phyloP scores from a whole-genome alignment of 2,888 invertebrate genomes.

The Macrophya annulata region DNA sequence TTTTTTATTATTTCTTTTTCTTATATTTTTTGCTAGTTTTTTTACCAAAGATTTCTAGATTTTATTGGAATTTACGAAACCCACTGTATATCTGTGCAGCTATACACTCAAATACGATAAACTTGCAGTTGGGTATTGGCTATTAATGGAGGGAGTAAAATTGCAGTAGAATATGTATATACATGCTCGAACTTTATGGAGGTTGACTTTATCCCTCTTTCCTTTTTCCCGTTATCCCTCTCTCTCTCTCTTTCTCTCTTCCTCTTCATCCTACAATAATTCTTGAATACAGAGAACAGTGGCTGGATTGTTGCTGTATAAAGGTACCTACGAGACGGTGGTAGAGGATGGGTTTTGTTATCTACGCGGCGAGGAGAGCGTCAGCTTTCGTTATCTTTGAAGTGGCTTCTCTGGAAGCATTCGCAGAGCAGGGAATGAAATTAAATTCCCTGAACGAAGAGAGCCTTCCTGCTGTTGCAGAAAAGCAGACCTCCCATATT shows the following conservation, averaged over 20 bases:
- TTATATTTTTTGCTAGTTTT: neutral
- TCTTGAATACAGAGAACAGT: neutral
- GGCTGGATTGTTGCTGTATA: neutral
- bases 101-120: neutral
- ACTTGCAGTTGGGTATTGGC: no score
- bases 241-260: constrained; percentile 49
- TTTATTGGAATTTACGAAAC: neutral
- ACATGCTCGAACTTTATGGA: neutral
- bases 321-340: neutral
- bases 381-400: constrained; percentile 72
- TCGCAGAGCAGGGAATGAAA: constrained; percentile 63
- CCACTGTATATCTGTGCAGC: neutral
- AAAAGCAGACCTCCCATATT: constrained; percentile 16
- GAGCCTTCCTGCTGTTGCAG: neutral
- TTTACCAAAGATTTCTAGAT: neutral
- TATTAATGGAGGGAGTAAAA: no score
- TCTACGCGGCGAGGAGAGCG: constrained; percentile 66
- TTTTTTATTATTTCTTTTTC: neutral
- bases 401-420: constrained; percentile 61
- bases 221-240: neutral
- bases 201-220: neutral
- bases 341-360: constrained; percentile 67
- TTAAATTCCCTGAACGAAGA: constrained; percentile 68
- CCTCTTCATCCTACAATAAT: neutral
- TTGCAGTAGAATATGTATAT: no score